Base-by-base conservation (phyloP, 23 tunicate genomes). In the Phallusia fumigata region DNA sequence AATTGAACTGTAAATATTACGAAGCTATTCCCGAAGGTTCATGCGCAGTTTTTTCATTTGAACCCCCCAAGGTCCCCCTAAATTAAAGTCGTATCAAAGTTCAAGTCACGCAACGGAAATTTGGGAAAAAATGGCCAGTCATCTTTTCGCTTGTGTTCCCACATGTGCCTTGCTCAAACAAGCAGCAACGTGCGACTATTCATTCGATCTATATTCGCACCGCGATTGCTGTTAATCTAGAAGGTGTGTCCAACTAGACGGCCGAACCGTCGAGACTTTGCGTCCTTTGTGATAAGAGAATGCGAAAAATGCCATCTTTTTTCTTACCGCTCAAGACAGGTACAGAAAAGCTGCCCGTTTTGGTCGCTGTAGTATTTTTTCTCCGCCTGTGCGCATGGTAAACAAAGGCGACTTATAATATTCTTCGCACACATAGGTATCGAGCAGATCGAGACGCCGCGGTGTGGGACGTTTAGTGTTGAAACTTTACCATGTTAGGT, bases 221-320 rank as follows among this genome's bases (percentile, higher is more conserved):
- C 47, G 69, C 69, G 69, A 58, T 16, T 58, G 69, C 28, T 58
- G 69, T 13, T 18, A 22, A 58, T 58, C 69, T 21, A 21, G 26
- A 58, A 58, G 69, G 69, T 58, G 69, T 58, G 69, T 58, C 69
- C 16, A 1, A 5, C 15, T 58, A 22, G 15, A 58, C 69, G 28
- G 13, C 28, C 69, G 8, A 24, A 22, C 69, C 13, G 28, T 58
- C 69, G 69, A 58, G 28, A 22, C 69, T 21, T n/a, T 22, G 28
- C 69, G 28, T 58, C 26, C 69, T 24, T 58, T 21, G 26, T 58
- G 69, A 6, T 3, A 13, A 22, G 28, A 22, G 69, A 58, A 58
- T 58, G 69, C 69, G 69, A 58, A 58, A 58, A 58, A 58, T 58
- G 69, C 69, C 47, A 24, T 58, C 13, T 58, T 58, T 58, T 58